Base-by-base conservation (phyloP, 2,888 invertebrate genomes). In the Anorthoa munda region DNA sequence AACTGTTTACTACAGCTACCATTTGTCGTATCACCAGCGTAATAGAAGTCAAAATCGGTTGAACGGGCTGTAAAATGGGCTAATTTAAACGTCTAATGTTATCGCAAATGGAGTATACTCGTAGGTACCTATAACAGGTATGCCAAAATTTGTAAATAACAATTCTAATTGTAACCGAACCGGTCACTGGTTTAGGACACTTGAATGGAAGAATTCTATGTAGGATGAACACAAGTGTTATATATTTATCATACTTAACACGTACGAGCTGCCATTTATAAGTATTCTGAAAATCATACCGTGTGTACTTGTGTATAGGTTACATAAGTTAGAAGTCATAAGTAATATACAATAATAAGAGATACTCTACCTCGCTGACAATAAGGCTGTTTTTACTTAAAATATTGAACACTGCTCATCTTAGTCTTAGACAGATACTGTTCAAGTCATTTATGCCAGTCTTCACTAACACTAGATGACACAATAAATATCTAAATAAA, bases 191-290 rank as follows among this genome's bases (percentile, higher is more conserved):
- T 46, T 53, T 81, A 75, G 78, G 55, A 61, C 65, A 75, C 65
- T 78, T 80, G 45, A 56, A 39, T 81, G 68, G 75, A 67, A 78
- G 75, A 81, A 78, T 60, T 58, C 15, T 53, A 60, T 50, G 39
- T 39, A 46, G 18, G 45, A 21, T 60, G 26, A 39, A 79, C 26
- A 48, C 23, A 76, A 51, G 46, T 73, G 46, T 66, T 15, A 50
- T 46, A 74, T 50, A 15, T 31, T 53, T 64, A 79, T 58, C 46
- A 79, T 48, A 18, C 12, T 50, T 23, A 17, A 48, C 55, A 77
- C 21, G 9, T 31, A 58, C 18, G 26, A 23, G 55, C 18, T n/a
- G n/a, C 26, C 21, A 51, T 48, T 23, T 26, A 13, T 21, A 26
- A 26, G 48, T 45, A 15, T 48, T 64, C 18, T 50, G 17, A 59